Evolutionary conservation across 23 tunicate species (phyloP).

Genomic region (Pegea sp.): DNA sequence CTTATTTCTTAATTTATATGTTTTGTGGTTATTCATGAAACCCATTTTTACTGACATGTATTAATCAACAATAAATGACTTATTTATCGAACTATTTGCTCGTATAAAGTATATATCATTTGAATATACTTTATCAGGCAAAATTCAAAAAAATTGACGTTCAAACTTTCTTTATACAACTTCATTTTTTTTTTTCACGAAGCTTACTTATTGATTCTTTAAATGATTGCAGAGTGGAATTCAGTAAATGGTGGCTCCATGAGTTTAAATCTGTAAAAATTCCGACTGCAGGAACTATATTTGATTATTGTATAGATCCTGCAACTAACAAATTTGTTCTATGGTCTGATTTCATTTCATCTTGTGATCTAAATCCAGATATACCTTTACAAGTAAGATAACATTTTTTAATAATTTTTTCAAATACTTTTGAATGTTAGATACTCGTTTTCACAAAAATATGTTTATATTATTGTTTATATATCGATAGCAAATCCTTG

Average conservation of each 20-base stretch:
- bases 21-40: no score
- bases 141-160: neutral
- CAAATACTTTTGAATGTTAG: neutral
- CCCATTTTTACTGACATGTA: no score
- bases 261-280: slow-evolving; percentile 94
- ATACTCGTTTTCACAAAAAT: neutral
- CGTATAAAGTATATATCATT: no score
- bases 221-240: slow-evolving; percentile 50
- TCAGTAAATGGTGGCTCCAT: slow-evolving; percentile 92
- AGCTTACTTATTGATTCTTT: neutral
- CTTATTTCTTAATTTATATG: no score
- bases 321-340: slow-evolving; percentile 79
- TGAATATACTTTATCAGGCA: neutral
- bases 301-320: slow-evolving; percentile 88
- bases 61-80: no score
- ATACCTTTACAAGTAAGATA: slow-evolving; percentile 60
- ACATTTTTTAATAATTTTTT: neutral
- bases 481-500: neutral
- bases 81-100: no score
- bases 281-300: slow-evolving; percentile 84
- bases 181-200: no score
- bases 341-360: slow-evolving; percentile 87
- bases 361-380: slow-evolving; percentile 79
- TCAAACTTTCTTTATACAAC: neutral
- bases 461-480: neutral